A percentile compares a stretch with the other conserved stretches of the same genome.
Conservation (phyloP, 2,888 invertebrate species). For the Troglohyphantes excavatus region DNA sequence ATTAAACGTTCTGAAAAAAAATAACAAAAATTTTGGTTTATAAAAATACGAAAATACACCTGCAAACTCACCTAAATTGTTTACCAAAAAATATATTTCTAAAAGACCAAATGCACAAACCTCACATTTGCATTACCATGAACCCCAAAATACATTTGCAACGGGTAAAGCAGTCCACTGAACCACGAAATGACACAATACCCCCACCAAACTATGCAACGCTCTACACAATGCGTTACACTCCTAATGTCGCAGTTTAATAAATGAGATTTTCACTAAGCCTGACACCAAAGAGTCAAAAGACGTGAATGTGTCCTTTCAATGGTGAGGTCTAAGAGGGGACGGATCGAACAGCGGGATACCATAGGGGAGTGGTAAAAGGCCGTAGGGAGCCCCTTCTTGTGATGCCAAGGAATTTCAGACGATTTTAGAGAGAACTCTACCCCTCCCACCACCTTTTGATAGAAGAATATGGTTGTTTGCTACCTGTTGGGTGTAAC, state of each 20-base stretch:
- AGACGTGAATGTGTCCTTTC: conserved; percentile 18
- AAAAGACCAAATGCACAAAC: background rate
- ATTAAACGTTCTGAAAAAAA: no score
- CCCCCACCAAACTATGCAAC: conserved; percentile 16
- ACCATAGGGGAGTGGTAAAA: background rate
- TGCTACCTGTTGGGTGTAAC: background rate
- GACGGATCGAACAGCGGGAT: conserved; percentile 33
- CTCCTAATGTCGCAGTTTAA: conserved; percentile 55
- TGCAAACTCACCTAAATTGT: conserved; percentile 6
- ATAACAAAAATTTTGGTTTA: no score
- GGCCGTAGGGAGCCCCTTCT: background rate
- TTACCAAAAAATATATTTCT: background rate
- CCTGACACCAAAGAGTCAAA: conserved; percentile 31
- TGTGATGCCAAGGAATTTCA: conserved; percentile 10
- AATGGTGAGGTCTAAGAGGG: background rate
- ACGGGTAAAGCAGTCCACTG: background rate
- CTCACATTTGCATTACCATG: conserved; percentile 18
- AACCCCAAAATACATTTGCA: background rate
- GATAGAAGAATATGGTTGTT: conserved; percentile 9
- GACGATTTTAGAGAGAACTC: background rate
- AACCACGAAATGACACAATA: conserved; percentile 70
- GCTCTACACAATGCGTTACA: conserved; percentile 55
- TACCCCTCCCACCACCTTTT: background rate
- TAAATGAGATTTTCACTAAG: conserved; percentile 68
- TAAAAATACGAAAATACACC: no score